These are phyloP conservation scores for Charaxes varanes DNA, from an alignment of 1,140 invertebrate species.

Conservation along the genomic window DNA sequence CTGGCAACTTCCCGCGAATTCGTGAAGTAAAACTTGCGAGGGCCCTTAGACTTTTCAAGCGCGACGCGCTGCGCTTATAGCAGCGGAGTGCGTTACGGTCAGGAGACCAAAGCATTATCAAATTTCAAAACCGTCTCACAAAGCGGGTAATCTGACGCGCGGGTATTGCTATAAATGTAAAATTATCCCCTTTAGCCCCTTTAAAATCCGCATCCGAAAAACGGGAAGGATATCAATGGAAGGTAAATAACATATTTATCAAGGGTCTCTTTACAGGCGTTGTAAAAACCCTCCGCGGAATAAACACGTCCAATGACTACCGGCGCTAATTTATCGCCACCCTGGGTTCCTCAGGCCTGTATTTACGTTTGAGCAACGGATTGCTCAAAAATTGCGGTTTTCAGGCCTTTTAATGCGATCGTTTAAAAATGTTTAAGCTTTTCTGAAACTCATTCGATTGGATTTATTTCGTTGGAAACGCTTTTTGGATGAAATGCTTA, in stretches of 20 bases:
- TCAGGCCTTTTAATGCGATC: constrained; percentile 9
- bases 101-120: too few species aligned
- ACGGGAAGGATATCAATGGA: constrained; percentile 7
- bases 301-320: constrained; percentile 39
- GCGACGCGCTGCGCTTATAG: too few species aligned
- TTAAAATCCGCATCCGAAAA: too few species aligned
- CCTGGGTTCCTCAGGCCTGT: constrained; percentile 8
- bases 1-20: too few species aligned
- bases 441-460: constrained; percentile 4
- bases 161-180: too few species aligned
- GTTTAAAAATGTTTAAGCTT: constrained; percentile 7
- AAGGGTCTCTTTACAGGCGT: constrained; percentile 34
- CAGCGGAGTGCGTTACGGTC: too few species aligned
- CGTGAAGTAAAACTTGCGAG: too few species aligned
- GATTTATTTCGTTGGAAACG: constrained; percentile 6
- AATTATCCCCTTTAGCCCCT: too few species aligned
- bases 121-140: too few species aligned
- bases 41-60: too few species aligned
- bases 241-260: constrained; percentile 24
- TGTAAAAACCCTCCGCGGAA: constrained; percentile 39
- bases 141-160: too few species aligned
- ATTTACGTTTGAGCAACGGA: constrained; percentile 9
- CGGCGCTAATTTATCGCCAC: constrained; percentile 45
- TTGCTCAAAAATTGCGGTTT: constrained; percentile 14
- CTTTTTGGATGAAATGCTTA: too few species aligned